phyloP scores from a whole-genome alignment of 2,888 invertebrate species.

The Synanthedon andrenaeformis region DNA sequence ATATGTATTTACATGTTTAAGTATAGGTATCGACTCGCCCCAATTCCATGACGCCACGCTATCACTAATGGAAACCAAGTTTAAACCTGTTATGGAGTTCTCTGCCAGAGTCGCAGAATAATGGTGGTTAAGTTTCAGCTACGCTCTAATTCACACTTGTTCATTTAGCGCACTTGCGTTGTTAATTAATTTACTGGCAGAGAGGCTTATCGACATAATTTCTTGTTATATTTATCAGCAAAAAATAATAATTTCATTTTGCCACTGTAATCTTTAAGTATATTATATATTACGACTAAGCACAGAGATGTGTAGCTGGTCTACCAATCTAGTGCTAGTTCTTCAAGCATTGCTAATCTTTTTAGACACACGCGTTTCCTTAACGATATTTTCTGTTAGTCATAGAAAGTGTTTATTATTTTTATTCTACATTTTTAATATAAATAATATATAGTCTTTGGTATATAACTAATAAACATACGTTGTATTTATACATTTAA shows the following conservation, averaged over 20 bases:
- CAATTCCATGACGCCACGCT: constrained; percentile 3
- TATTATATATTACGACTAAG: too few species aligned
- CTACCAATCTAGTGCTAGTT: too few species aligned
- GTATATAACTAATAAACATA: too few species aligned
- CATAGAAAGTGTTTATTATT: too few species aligned
- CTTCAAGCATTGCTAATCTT: too few species aligned
- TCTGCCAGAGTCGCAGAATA: constrained; percentile 38
- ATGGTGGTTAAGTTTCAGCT: constrained; percentile 33
- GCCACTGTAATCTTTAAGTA: too few species aligned
- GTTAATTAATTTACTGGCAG: constrained; percentile 29
- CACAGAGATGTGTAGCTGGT: too few species aligned
- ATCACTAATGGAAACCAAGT: constrained; percentile 8
- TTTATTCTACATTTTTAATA: too few species aligned
- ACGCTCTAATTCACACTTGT: constrained; percentile 35
- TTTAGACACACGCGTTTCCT: too few species aligned
- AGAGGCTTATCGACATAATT: constrained; percentile 11
- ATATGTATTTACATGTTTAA: neutral
- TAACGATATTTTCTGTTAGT: too few species aligned
- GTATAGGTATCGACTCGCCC: neutral
- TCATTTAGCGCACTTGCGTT: constrained; percentile 23
- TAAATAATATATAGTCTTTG: too few species aligned
- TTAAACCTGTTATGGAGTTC: constrained; percentile 37
- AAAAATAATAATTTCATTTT: neutral
- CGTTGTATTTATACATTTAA: too few species aligned
- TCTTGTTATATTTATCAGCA: neutral